phyloP scores from a whole-genome alignment of 92 coral and sea anemone species.

The Epizoanthus ramosus region DNA sequence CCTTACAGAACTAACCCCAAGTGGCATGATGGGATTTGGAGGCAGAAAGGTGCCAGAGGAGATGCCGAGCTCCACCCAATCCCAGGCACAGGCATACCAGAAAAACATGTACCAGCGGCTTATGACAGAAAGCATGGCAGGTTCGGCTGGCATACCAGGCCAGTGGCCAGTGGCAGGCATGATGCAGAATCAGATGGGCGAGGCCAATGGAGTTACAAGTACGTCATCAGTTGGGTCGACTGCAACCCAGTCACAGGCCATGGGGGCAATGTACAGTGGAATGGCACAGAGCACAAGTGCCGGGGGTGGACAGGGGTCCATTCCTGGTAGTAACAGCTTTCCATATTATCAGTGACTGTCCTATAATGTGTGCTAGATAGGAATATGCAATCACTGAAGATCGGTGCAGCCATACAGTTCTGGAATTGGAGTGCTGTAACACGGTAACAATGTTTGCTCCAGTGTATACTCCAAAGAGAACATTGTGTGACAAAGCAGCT shows the following conservation, averaged over 20 bases:
- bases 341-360: conserved; percentile 59
- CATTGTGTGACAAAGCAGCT: not conserved
- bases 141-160: conserved; percentile 47
- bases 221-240: conserved; percentile 41
- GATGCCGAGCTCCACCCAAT: conserved; percentile 15
- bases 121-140: conserved; percentile 62
- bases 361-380: not conserved
- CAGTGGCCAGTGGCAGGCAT: conserved; percentile 50
- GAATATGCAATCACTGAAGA: no score
- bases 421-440: not conserved
- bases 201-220: conserved; percentile 56
- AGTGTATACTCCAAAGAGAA: not conserved
- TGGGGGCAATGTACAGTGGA: conserved; percentile 61
- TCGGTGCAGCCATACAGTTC: not conserved
- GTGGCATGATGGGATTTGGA: conserved; percentile 67
- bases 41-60: conserved; percentile 30
- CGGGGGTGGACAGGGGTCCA: conserved; percentile 29
- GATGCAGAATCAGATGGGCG: conserved; percentile 38
- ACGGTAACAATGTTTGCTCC: not conserved
- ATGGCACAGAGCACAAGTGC: conserved; percentile 51
- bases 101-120: conserved; percentile 70
- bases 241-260: conserved; percentile 42
- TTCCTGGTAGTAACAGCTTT: conserved; percentile 40
- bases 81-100: conserved; percentile 44
- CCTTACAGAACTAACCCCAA: conserved; percentile 68